phyloP scores from a whole-genome alignment of 1,140 invertebrate species.

The Mya arenaria region DNA sequence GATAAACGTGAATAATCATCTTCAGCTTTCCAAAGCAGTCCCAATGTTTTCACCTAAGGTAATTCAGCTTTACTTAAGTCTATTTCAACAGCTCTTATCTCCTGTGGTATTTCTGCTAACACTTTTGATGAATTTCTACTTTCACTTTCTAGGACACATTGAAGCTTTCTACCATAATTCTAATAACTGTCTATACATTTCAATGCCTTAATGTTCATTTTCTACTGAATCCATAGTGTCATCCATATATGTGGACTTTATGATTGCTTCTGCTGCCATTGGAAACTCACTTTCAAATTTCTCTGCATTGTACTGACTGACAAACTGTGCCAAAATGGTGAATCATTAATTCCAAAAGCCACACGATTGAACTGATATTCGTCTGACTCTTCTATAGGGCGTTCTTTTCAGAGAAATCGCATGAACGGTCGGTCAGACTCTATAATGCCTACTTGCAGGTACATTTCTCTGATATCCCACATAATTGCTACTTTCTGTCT shows the following conservation, averaged over 20 bases:
- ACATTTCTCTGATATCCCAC: conserved; percentile 59
- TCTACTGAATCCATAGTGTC: conserved; percentile 19
- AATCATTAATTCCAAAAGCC: conserved; percentile 48
- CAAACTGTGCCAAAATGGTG: conserved; percentile 54
- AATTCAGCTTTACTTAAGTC: conserved; percentile 6
- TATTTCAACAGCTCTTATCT: conserved; percentile 19
- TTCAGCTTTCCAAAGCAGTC: conserved; percentile 41
- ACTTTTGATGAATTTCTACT: conserved; percentile 31
- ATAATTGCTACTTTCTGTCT: conserved; percentile 49
- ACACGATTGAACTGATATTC: conserved; percentile 18
- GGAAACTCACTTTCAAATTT: not conserved
- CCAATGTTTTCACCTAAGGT: conserved; percentile 37
- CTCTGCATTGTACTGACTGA: conserved; percentile 10
- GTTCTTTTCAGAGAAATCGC: conserved; percentile 39
- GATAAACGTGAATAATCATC: conserved; percentile 23
- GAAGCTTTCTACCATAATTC: conserved; percentile 1
- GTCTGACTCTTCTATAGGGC: not conserved
- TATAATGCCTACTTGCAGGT: conserved; percentile 27
- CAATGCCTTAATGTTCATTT: not conserved
- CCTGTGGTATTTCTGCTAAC: not conserved
- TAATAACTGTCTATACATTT: conserved; percentile 18
- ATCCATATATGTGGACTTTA: conserved; percentile 40
- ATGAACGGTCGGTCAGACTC: conserved; percentile 16
- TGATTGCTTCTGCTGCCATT: conserved; percentile 9
- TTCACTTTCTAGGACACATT: conserved; percentile 23